Base-by-base conservation (phyloP, 2,113 vertebrate genomes). In the Chionodraco myersi region DNA sequence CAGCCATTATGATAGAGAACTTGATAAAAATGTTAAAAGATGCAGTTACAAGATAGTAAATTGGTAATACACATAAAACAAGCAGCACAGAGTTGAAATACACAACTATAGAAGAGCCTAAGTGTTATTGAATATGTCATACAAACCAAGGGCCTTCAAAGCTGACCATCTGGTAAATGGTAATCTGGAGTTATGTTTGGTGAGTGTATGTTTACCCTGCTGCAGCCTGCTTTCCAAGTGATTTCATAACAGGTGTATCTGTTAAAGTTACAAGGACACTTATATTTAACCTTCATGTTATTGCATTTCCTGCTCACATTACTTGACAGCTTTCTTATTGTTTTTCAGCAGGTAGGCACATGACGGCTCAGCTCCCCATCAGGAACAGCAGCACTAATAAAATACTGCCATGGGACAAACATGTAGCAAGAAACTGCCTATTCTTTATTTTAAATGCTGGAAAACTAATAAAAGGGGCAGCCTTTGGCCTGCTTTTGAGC, bases 311-410 rank as follows among this genome's bases (percentile, higher is more conserved):
- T 16, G 18, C 61, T 81, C 48, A 79, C 56, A 74, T 87, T 69
- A 80, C 60, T 13, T 64, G 60, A 74, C 36, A 30, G 15, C 65
- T 79, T 76, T 79, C 48, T 63, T 61, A 44, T 66, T 60, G 51
- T 72, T 73, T 68, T 49, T 79, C 61, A 72, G 75, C 73, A 79
- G 65, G 76, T 14, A 36, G 18, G 34, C 54, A 82, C 85, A 79
- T 9, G 71, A 66, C 9, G 36, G 63, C 76, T 74, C 66, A 64
- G 48, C 73, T 66, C 47, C 49, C n/a, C 3, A 52, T 51, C 61
- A 13, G 60, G 44, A 52, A 73, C 63, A 70, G 60, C 54, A 49
- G 72, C 52, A 77, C 59, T 51, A 61, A 59, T 69, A 73, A 67
- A 64, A 74, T 30, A 56, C 16, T 47, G 63, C 45, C 16, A 47